Percentiles rank a stretch among this genome's conserved stretches.
Evolutionary conservation across 1,140 invertebrate genomes (phyloP).

Genomic region (Apis dorsata): DNA sequence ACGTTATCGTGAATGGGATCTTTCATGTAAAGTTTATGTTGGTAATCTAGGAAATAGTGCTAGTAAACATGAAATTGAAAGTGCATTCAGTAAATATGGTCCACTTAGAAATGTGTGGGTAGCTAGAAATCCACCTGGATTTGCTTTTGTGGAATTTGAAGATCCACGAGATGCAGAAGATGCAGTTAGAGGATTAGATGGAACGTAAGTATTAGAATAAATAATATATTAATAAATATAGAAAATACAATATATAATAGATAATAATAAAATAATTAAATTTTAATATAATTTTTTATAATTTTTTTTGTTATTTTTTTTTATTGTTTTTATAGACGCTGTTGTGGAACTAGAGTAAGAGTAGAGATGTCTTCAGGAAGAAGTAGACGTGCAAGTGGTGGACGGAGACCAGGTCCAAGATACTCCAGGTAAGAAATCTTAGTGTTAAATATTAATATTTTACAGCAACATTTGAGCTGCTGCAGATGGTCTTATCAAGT

Average conservation of each 20-base stretch:
- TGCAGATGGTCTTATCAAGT: slow-evolving; percentile 62
- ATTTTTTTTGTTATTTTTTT: neutral
- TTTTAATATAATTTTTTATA: neutral
- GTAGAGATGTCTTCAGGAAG: slow-evolving; percentile 94
- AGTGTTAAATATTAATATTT: slow-evolving; percentile 49
- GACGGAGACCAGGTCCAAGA: slow-evolving; percentile 79
- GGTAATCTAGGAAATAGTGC: slow-evolving; percentile 96
- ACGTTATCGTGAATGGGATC: slow-evolving; percentile 93
- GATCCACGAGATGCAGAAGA: slow-evolving; percentile 98
- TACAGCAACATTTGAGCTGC: slow-evolving; percentile 66
- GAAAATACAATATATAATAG: neutral
- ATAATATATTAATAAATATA: neutral
- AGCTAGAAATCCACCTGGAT: slow-evolving; percentile 95
- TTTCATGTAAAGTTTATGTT: slow-evolving; percentile 99
- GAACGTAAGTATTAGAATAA: slow-evolving; percentile 86
- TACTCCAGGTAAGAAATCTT: slow-evolving; percentile 80
- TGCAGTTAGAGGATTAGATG: slow-evolving; percentile 96
- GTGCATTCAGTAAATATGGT: slow-evolving; percentile 96
- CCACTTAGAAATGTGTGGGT: slow-evolving; percentile 98
- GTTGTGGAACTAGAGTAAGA: slow-evolving; percentile 90
- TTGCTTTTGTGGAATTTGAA: slow-evolving; percentile 99
- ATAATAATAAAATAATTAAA: neutral
- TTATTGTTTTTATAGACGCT: slow-evolving; percentile 82
- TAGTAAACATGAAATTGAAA: slow-evolving; percentile 95
- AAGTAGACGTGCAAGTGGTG: slow-evolving; percentile 86